phyloP scores from a whole-genome alignment of 2,797 vertebrate genomes.

The Darevskia mixta region DNA sequence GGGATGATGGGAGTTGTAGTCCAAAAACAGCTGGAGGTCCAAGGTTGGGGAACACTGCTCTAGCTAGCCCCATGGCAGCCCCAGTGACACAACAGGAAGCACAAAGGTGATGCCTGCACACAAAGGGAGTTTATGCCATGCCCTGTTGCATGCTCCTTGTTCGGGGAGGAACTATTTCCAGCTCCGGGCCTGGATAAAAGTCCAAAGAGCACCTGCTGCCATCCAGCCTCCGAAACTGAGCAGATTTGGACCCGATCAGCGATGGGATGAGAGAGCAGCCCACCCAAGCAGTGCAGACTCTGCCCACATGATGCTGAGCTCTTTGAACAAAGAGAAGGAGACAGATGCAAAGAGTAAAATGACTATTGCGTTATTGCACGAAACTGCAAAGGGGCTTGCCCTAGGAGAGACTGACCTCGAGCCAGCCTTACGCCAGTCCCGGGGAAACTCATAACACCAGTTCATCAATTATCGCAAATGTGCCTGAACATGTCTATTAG shows the following conservation, averaged over 20 bases:
- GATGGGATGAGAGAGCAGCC: neutral
- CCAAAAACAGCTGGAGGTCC: too few species aligned
- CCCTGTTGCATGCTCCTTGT: neutral
- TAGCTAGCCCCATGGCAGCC: too few species aligned
- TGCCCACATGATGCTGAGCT: neutral
- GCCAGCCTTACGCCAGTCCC: neutral
- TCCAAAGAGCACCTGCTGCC: neutral
- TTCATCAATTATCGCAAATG: neutral
- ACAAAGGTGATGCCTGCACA: too few species aligned
- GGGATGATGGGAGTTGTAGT: too few species aligned
- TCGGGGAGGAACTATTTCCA: neutral
- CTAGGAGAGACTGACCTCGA: neutral
- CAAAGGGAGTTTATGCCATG: too few species aligned
- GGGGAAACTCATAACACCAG: neutral
- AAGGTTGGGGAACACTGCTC: too few species aligned
- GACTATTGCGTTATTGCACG: neutral
- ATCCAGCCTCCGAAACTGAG: constrained; percentile 1
- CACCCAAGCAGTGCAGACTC: neutral
- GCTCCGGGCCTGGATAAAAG: neutral
- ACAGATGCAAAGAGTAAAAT: neutral
- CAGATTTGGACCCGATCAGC: neutral
- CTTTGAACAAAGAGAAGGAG: neutral
- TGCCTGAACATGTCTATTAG: neutral
- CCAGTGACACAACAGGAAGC: neutral
- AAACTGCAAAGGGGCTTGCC: neutral